Evolutionary conservation across 2,888 invertebrate species (phyloP).

Genomic region (Xylocampa areola): DNA sequence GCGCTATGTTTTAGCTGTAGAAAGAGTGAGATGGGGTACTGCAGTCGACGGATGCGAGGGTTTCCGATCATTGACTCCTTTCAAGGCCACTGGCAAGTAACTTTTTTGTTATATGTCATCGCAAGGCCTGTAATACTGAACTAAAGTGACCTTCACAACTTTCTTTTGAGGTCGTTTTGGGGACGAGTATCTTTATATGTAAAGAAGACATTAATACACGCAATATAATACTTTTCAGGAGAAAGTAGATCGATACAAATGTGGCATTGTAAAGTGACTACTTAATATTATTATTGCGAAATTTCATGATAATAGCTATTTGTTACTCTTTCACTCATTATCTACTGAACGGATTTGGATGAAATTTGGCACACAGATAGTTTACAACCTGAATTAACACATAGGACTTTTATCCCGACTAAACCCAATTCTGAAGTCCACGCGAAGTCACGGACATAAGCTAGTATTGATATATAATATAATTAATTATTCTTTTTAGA

Average conservation of each 20-base stretch:
- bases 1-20: constrained; percentile 50
- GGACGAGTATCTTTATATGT: constrained; percentile 32
- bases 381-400: too few relatives aligned
- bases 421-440: too few relatives aligned
- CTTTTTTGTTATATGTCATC: constrained; percentile 82
- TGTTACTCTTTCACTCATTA: too few relatives aligned
- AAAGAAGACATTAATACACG: constrained; percentile 21
- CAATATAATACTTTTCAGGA: not conserved
- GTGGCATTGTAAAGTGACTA: not conserved
- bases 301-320: too few relatives aligned
- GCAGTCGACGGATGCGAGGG: constrained; percentile 87
- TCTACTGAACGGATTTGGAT: too few relatives aligned
- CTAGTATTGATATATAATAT: too few relatives aligned
- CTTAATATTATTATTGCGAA: not conserved
- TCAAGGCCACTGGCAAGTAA: constrained; percentile 85
- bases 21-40: constrained; percentile 70
- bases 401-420: too few relatives aligned
- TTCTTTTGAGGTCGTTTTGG: constrained; percentile 82
- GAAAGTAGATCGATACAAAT: constrained; percentile 16
- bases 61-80: constrained; percentile 87
- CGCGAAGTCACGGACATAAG: too few relatives aligned
- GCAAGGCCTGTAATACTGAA: constrained; percentile 80
- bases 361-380: too few relatives aligned
- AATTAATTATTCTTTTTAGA: too few relatives aligned
- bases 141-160: constrained; percentile 83